Percentiles rank a stretch among this genome's conserved stretches.
phyloP scores from a whole-genome alignment of 2,888 invertebrate genomes.

The Hemicrepidius hirtus region DNA sequence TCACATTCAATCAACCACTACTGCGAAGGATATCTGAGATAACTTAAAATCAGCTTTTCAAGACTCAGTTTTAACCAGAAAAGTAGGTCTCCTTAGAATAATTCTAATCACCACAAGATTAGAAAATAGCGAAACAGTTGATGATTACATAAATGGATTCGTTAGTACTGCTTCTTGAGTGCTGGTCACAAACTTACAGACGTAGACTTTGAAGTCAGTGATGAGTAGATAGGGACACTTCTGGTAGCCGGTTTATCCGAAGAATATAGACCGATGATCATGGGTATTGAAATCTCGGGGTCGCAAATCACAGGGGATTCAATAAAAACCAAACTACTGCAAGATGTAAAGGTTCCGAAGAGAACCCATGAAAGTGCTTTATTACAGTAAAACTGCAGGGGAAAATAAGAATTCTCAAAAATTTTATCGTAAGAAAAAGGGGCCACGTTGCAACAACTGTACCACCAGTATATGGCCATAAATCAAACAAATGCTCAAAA shows the following conservation, averaged over 20 bases:
- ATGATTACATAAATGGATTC: constrained; percentile 61
- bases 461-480: constrained; percentile 22
- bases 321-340: constrained; percentile 61
- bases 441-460: constrained; percentile 18
- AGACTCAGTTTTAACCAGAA: constrained; percentile 62
- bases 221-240: constrained; percentile 62
- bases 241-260: constrained; percentile 62
- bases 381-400: constrained; percentile 8
- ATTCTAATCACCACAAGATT: constrained; percentile 58
- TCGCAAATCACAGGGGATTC: constrained; percentile 58
- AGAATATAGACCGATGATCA: constrained; percentile 62
- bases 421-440: constrained; percentile 6
- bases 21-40: constrained; percentile 60
- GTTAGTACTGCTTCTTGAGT: constrained; percentile 59
- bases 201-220: constrained; percentile 58
- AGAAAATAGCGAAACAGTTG: constrained; percentile 58
- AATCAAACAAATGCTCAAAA: constrained; percentile 13
- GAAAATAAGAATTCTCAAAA: constrained; percentile 7
- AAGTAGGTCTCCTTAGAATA: constrained; percentile 59
- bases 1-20: constrained; percentile 57
- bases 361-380: constrained; percentile 6
- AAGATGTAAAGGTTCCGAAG: constrained; percentile 40
- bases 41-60: constrained; percentile 58
- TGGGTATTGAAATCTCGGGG: constrained; percentile 59
- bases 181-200: constrained; percentile 60